Evolutionary conservation across 2,888 invertebrate genomes (phyloP).

Genomic region (Nemotelus pantherinus): DNA sequence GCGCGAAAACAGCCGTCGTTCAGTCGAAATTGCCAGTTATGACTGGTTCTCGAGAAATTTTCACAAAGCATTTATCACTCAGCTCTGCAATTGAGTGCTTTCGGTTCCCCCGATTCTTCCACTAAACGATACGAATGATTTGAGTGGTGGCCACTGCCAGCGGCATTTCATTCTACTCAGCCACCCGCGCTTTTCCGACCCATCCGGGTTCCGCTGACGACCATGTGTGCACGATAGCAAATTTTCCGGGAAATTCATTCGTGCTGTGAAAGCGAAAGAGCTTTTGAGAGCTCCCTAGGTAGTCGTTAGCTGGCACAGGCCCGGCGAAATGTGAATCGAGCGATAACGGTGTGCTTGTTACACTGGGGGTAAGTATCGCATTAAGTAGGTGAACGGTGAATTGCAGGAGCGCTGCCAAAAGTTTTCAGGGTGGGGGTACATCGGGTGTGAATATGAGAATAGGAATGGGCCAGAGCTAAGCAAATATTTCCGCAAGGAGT

Average conservation of each 20-base stretch:
- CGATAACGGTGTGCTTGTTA: constrained; percentile 28
- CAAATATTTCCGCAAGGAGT: constrained; percentile 1
- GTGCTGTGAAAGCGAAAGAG: not conserved
- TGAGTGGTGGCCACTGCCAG: not conserved
- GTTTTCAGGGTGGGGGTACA: no score
- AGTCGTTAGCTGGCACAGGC: not conserved
- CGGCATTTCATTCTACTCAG: not conserved
- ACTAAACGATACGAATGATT: no score
- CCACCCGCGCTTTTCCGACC: constrained; percentile 1
- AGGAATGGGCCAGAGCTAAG: not conserved
- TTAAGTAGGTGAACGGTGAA: no score
- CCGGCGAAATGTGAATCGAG: constrained; percentile 17
- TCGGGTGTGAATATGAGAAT: no score
- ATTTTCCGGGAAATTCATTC: not conserved
- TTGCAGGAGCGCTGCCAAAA: no score
- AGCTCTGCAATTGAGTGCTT: not conserved
- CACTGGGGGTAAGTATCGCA: not conserved
- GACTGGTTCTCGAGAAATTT: constrained; percentile 22
- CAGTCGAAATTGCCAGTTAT: constrained; percentile 1
- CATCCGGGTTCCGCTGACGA: not conserved
- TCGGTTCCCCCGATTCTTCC: not conserved
- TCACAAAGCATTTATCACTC: constrained; percentile 13
- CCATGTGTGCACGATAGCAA: not conserved
- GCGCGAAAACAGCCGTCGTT: not conserved
- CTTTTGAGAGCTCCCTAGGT: not conserved